phyloP scores from a whole-genome alignment of 53 echinoderm and acorn worm species.

The Echinometra lucunter region DNA sequence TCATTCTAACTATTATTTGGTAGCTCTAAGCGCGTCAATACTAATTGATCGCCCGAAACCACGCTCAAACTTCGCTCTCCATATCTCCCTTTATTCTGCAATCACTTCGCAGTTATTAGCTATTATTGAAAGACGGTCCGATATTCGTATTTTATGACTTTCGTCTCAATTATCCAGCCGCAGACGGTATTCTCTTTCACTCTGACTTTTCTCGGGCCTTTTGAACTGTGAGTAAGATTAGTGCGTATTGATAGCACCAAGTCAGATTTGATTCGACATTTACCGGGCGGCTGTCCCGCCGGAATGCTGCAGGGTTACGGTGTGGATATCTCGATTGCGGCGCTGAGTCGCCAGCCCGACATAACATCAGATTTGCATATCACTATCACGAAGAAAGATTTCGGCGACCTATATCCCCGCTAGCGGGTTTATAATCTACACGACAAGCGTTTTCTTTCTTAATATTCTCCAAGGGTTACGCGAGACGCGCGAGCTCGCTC shows the following conservation, averaged over 20 bases:
- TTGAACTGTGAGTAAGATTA: slow-evolving; percentile 70
- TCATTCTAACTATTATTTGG: slow-evolving; percentile 65
- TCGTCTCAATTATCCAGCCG: slow-evolving; percentile 52
- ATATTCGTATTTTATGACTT: slow-evolving; percentile 63
- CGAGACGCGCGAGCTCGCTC: slow-evolving; percentile 51
- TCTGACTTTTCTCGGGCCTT: slow-evolving; percentile 56
- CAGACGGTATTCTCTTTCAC: slow-evolving; percentile 54
- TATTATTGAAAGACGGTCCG: slow-evolving; percentile 63
- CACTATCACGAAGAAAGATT: slow-evolving; percentile 40
- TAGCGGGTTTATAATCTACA: not conserved
- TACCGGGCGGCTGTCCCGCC: slow-evolving; percentile 59
- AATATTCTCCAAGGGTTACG: slow-evolving; percentile 49
- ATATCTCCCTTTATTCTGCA: slow-evolving; percentile 25
- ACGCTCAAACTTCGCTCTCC: not conserved
- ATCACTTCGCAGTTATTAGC: slow-evolving; percentile 70
- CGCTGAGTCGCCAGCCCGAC: slow-evolving; percentile 65
- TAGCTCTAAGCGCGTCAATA: slow-evolving; percentile 65
- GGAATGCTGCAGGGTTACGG: slow-evolving; percentile 55
- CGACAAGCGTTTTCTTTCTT: slow-evolving; percentile 55
- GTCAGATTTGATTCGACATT: slow-evolving; percentile 49
- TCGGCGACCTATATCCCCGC: slow-evolving; percentile 15
- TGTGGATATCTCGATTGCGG: slow-evolving; percentile 55
- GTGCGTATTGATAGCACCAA: slow-evolving; percentile 55
- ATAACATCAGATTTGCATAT: slow-evolving; percentile 72
- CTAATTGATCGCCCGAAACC: slow-evolving; percentile 59